Conservation (phyloP, 2,888 invertebrate species). For the Germaria angustata region DNA sequence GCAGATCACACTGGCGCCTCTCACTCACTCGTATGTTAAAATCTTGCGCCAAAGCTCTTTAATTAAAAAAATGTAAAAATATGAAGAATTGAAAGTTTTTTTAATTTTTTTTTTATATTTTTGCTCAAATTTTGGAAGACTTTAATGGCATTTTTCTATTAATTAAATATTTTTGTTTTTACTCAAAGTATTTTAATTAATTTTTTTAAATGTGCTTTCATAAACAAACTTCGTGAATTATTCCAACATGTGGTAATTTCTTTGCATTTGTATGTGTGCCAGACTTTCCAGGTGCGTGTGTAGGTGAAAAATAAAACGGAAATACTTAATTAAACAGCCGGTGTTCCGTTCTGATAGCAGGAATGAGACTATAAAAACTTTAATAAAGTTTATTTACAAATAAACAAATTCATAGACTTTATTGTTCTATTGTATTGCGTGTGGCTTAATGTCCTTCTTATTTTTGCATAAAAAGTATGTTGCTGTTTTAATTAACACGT, state of each 20-base stretch:
- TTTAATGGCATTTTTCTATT: neutral
- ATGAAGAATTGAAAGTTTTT: no score
- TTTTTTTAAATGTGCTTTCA: neutral
- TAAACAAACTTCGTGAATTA: slow-evolving; percentile 2
- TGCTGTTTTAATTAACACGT: neutral
- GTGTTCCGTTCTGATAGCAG: neutral
- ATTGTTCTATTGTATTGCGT: neutral
- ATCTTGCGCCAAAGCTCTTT: no score
- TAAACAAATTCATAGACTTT: neutral
- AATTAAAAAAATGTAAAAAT: no score
- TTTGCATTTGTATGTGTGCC: neutral
- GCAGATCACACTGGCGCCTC: no score
- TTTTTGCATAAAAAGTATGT: neutral
- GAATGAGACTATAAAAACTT: neutral
- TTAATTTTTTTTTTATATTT: no score
- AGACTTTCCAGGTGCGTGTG: neutral
- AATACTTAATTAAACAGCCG: slow-evolving; percentile 22
- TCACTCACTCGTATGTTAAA: no score
- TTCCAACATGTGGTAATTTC: neutral
- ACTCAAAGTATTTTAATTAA: neutral
- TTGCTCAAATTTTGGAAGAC: neutral
- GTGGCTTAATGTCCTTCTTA: neutral
- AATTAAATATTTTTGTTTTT: neutral
- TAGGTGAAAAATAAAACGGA: neutral
- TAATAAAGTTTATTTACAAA: neutral